Evolutionary conservation across 2,888 invertebrate species (phyloP).

Genomic region (Colletes collaris): DNA sequence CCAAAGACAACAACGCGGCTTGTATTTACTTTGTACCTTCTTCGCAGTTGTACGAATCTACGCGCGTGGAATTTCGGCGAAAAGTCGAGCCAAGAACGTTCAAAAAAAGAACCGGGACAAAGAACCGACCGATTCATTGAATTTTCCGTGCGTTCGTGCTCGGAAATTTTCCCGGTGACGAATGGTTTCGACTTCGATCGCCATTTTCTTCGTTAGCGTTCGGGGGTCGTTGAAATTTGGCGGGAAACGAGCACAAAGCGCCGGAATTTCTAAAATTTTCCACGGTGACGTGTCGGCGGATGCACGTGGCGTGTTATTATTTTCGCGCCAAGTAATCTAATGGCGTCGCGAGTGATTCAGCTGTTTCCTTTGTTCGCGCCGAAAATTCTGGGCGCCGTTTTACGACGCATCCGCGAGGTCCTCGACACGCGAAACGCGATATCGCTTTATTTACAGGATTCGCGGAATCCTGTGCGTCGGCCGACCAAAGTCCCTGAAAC

Average conservation of each 20-base stretch:
- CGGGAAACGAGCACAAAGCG: neutral
- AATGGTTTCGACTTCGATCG: neutral
- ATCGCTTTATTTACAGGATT: conserved; percentile 9
- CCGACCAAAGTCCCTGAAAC: neutral
- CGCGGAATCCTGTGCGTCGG: neutral
- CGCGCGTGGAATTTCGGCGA: conserved; percentile 34
- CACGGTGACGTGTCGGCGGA: conserved; percentile 16
- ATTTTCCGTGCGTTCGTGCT: neutral
- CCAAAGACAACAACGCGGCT: conserved; percentile 5
- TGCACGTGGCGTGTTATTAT: conserved; percentile 64
- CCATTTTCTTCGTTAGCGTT: neutral
- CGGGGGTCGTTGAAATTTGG: neutral
- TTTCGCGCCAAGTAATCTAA: conserved; percentile 53
- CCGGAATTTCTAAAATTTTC: conserved; percentile 6
- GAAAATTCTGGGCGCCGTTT: conserved; percentile 59
- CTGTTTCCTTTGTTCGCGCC: conserved; percentile 71
- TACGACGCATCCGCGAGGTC: conserved; percentile 24
- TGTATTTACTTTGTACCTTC: neutral
- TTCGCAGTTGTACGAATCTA: neutral
- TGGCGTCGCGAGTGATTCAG: conserved; percentile 72
- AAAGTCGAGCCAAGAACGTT: neutral
- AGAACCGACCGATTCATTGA: neutral
- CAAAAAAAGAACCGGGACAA: conserved; percentile 12
- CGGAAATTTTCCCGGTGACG: too few relatives aligned
- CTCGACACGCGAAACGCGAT: neutral